Percentiles rank a stretch among this genome's conserved stretches.
These are phyloP conservation scores for Callipepla squamata DNA, from an alignment of 2,113 vertebrate genomes.

Conservation along the genomic window DNA sequence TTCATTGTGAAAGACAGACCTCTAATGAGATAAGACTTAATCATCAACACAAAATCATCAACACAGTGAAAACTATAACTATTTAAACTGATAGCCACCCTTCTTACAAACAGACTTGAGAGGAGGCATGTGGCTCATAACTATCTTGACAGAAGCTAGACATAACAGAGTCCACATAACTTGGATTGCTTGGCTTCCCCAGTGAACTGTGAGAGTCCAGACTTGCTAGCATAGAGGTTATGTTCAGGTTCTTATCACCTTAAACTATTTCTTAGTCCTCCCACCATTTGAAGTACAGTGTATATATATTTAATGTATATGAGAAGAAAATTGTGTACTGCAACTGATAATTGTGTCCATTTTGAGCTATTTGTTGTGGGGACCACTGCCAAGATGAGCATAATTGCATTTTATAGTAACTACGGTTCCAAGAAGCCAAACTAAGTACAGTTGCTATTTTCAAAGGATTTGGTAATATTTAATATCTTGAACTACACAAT, in stretches of 20 bases:
- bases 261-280: background rate
- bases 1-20: background rate
- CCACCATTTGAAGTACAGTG: background rate
- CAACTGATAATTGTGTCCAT: background rate
- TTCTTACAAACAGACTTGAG: background rate
- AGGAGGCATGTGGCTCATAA: background rate
- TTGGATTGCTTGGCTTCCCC: background rate
- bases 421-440: background rate
- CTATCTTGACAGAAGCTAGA: background rate
- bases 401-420: slow-evolving; percentile 28
- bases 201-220: background rate
- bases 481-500: background rate
- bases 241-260: background rate
- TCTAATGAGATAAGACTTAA: slow-evolving; percentile 28
- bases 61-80: slow-evolving; percentile 7
- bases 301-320: background rate
- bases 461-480: background rate
- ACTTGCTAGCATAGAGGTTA: background rate
- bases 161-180: slow-evolving; percentile 27
- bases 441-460: background rate
- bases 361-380: background rate
- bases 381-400: background rate
- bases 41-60: background rate
- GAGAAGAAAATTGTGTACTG: background rate
- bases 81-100: background rate